Percentiles rank a stretch among this genome's conserved stretches.
Conservation (phyloP, 2,797 vertebrate genomes). For the Danio tinwini region DNA sequence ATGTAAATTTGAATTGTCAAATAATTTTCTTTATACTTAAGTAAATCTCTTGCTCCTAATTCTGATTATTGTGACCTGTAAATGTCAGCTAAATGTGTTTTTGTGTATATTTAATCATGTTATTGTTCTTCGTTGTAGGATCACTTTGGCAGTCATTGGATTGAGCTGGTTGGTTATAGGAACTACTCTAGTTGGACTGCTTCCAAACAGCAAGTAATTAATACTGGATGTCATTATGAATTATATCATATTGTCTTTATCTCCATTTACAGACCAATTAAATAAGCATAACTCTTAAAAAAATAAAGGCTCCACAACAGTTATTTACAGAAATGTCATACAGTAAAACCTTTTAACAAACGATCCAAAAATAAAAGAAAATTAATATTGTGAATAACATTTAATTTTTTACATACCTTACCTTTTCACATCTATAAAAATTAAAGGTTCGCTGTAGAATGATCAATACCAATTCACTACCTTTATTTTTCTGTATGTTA, state of each 20-base stretch:
- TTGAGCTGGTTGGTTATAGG: conserved; percentile 88
- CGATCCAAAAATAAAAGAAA: too few relatives aligned
- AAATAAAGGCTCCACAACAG: too few relatives aligned
- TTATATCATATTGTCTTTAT: not conserved
- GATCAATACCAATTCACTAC: too few relatives aligned
- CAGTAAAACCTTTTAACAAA: too few relatives aligned
- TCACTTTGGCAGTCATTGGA: conserved; percentile 88
- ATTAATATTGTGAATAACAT: too few relatives aligned
- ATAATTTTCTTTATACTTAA: not conserved
- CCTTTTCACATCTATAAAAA: too few relatives aligned
- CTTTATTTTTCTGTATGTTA: not conserved
- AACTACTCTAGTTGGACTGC: conserved; percentile 84
- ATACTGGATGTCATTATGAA: conserved; percentile 3
- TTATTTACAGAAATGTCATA: too few relatives aligned
- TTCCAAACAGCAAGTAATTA: conserved; percentile 87
- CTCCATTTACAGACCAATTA: not conserved
- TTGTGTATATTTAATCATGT: not conserved
- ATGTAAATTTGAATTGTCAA: too few relatives aligned
- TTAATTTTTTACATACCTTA: too few relatives aligned
- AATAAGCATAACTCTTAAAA: not conserved
- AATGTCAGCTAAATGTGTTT: not conserved
- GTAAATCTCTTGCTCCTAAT: not conserved
- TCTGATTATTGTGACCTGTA: not conserved
- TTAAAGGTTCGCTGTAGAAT: too few relatives aligned
- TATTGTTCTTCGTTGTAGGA: conserved; percentile 69